Percentiles rank a stretch among this genome's conserved stretches.
Conservation (phyloP, 2,888 invertebrate species). For the Spilarctia lutea region DNA sequence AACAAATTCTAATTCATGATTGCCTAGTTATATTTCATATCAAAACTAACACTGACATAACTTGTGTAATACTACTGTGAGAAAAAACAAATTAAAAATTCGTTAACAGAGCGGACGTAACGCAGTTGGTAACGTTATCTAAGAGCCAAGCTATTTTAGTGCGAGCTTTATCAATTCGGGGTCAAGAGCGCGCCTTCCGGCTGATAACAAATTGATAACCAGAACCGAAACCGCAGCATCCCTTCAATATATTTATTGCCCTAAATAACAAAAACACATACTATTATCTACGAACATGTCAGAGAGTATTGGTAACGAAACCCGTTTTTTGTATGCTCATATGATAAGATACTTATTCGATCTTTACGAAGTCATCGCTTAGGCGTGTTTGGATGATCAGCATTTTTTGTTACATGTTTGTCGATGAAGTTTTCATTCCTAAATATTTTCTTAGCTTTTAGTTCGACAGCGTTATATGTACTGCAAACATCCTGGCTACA, state of each 20-base stretch:
- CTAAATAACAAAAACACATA: constrained; percentile 59
- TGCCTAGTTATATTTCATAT: neutral
- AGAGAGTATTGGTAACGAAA: constrained; percentile 55
- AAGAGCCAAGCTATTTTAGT: constrained; percentile 65
- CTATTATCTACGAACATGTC: constrained; percentile 50
- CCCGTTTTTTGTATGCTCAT: constrained; percentile 60
- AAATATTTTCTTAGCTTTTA: constrained; percentile 81
- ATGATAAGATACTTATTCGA: constrained; percentile 67
- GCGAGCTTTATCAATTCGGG: constrained; percentile 72
- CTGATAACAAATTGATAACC: constrained; percentile 68
- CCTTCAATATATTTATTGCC: constrained; percentile 67
- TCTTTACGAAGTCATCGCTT: constrained; percentile 39
- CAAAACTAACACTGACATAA: neutral
- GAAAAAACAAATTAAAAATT: neutral
- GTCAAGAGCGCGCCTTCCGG: constrained; percentile 85
- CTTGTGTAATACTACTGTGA: neutral
- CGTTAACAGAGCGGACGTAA: constrained; percentile 35
- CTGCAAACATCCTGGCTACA: constrained; percentile 80
- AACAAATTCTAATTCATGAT: neutral
- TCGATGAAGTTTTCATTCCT: constrained; percentile 64
- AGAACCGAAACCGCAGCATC: constrained; percentile 75
- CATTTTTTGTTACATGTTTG: constrained; percentile 66
- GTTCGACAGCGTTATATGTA: constrained; percentile 70
- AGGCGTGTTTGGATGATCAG: constrained; percentile 52
- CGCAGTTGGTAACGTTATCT: constrained; percentile 53